A percentile compares a stretch with the other conserved stretches of the same genome.
Conservation (phyloP, 2,797 vertebrate species). For the Falco berigora region DNA sequence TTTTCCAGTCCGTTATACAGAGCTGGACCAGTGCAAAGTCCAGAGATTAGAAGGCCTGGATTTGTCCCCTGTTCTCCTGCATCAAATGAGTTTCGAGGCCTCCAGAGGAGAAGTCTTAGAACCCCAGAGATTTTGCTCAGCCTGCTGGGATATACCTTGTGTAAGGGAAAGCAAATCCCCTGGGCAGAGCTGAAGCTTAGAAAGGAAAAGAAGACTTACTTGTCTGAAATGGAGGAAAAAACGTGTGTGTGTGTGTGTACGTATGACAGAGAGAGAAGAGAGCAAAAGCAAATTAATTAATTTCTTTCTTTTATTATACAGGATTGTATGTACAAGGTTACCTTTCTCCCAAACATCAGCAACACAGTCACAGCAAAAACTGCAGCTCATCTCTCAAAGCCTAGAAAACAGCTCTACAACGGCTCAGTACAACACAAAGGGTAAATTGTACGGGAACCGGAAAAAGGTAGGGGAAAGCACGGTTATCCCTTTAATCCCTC, state of each 20-base stretch:
- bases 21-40: not conserved
- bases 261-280: not conserved
- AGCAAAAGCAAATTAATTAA: not conserved
- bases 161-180: not conserved
- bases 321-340: conserved; percentile 66
- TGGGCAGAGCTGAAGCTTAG: not conserved
- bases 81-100: not conserved
- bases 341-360: conserved; percentile 40
- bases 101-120: not conserved
- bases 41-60: not conserved
- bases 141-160: not conserved
- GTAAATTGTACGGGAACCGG: not conserved
- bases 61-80: not conserved
- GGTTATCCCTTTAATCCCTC: not conserved
- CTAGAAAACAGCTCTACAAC: conserved; percentile 21
- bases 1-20: not conserved
- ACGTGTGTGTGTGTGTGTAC: not conserved
- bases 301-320: conserved; percentile 68
- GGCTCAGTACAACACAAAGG: conserved; percentile 8
- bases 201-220: not conserved
- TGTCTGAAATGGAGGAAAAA: not conserved
- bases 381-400: conserved; percentile 44
- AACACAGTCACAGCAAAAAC: conserved; percentile 33
- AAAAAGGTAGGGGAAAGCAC: not conserved
- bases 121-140: not conserved